Conservation (phyloP, 2,113 vertebrate species). For the Tringa solitaria region DNA sequence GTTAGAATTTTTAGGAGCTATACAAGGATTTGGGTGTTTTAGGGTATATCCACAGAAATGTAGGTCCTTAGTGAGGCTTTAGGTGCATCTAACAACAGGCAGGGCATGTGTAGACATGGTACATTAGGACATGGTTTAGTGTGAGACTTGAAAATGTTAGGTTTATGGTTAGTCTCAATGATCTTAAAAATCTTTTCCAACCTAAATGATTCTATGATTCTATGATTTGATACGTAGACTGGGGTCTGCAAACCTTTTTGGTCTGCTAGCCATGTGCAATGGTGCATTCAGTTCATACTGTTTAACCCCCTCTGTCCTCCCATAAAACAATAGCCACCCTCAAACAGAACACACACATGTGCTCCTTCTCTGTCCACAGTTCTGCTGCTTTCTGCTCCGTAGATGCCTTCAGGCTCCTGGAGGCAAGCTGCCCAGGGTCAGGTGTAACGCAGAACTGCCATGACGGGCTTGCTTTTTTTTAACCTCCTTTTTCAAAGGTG, state of each 20-base stretch:
- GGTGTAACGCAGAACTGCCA: not conserved
- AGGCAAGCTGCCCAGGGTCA: not conserved
- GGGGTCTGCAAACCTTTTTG: not conserved
- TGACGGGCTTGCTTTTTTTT: not conserved
- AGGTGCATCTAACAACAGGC: not conserved
- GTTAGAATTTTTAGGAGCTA: not conserved
- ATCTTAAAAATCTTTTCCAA: not conserved
- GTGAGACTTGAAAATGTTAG: not conserved
- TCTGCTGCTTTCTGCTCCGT: not conserved
- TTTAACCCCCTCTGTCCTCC: not conserved
- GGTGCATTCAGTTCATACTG: not conserved
- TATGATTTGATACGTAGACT: not conserved
- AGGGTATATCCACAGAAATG: not conserved
- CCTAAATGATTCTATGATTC: not conserved
- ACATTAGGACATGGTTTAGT: not conserved
- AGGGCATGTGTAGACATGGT: not conserved
- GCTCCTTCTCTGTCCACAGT: not conserved
- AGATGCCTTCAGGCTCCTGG: not conserved
- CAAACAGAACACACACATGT: no score
- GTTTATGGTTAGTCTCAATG: not conserved
- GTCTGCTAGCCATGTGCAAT: not conserved
- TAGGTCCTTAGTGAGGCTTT: not conserved
- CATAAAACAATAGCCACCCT: not conserved
- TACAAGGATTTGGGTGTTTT: not conserved
- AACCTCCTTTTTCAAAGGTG: not conserved